Conservation (phyloP, 2,797 vertebrate genomes). For the Takifugu rubripes region DNA sequence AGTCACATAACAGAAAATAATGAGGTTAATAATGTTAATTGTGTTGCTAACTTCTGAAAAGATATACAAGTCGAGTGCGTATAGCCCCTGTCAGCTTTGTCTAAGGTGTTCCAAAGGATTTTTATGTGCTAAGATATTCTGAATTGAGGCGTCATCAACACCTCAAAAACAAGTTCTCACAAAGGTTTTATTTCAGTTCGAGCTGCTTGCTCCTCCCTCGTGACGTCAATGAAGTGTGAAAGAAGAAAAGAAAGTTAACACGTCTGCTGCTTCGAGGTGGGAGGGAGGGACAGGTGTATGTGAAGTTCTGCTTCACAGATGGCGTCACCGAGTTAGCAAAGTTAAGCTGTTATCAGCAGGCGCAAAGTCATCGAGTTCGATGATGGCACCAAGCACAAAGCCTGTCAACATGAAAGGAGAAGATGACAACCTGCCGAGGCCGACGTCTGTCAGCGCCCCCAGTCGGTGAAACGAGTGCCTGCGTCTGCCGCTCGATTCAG, state of each 20-base stretch:
- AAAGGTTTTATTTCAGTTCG: slow-evolving; percentile 33
- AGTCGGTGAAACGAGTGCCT: slow-evolving; percentile 8
- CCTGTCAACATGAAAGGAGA: slow-evolving; percentile 20
- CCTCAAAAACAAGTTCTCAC: slow-evolving; percentile 53
- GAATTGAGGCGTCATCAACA: slow-evolving; percentile 54
- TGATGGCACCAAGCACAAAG: slow-evolving; percentile 20
- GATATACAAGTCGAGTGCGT: too few species aligned
- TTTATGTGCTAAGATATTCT: slow-evolving; percentile 24
- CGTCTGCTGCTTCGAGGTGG: slow-evolving; percentile 12
- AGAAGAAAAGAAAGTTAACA: slow-evolving; percentile 25
- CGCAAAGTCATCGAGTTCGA: slow-evolving; percentile 32
- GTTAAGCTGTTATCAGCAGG: slow-evolving; percentile 5
- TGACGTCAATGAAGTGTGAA: slow-evolving; percentile 52
- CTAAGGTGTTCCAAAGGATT: too few species aligned
- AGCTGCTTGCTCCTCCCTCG: slow-evolving; percentile 16
- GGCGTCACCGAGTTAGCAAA: slow-evolving; percentile 21
- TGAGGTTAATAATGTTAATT: too few species aligned
- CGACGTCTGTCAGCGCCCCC: slow-evolving; percentile 15
- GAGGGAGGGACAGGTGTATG: slow-evolving; percentile 14
- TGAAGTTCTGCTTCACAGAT: slow-evolving; percentile 6
- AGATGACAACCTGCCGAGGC: slow-evolving; percentile 14
- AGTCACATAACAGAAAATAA: too few species aligned
- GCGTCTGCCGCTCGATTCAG: neutral
- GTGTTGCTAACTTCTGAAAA: too few species aligned
- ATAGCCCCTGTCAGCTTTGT: too few species aligned